These are phyloP conservation scores for Megaceryle maxima DNA, from an alignment of 2,113 vertebrate species.

Conservation along the genomic window DNA sequence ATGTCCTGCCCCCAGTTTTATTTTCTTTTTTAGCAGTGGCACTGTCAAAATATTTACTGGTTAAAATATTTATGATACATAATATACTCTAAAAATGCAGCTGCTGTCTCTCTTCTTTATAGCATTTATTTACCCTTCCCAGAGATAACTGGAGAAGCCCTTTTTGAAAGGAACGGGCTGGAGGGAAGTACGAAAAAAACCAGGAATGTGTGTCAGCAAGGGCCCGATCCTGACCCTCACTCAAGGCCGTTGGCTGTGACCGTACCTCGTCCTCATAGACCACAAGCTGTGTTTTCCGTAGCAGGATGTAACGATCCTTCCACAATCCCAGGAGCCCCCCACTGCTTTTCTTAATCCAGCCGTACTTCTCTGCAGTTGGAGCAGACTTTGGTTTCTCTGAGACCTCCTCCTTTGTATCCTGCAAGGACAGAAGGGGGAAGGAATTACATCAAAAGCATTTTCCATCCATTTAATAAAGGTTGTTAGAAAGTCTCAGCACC, in stretches of 20 bases:
- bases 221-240: background rate
- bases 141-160: background rate
- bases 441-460: background rate
- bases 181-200: background rate
- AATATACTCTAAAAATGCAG: conserved; percentile 5
- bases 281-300: conserved; percentile 83
- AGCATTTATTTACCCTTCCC: background rate
- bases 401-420: conserved; percentile 80
- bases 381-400: conserved; percentile 72
- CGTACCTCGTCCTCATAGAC: conserved; percentile 91
- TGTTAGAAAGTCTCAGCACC: background rate
- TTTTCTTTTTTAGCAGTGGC: background rate
- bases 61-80: conserved; percentile 15
- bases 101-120: background rate
- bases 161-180: background rate
- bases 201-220: background rate
- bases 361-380: conserved; percentile 79
- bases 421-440: background rate
- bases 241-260: background rate
- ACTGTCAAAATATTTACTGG: conserved; percentile 53
- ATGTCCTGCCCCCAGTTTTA: background rate
- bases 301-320: conserved; percentile 91
- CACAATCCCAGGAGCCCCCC: conserved; percentile 84
- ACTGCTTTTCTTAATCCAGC: conserved; percentile 92
- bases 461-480: background rate